phyloP scores from a whole-genome alignment of 2,888 invertebrate species.

The Allacma fusca region DNA sequence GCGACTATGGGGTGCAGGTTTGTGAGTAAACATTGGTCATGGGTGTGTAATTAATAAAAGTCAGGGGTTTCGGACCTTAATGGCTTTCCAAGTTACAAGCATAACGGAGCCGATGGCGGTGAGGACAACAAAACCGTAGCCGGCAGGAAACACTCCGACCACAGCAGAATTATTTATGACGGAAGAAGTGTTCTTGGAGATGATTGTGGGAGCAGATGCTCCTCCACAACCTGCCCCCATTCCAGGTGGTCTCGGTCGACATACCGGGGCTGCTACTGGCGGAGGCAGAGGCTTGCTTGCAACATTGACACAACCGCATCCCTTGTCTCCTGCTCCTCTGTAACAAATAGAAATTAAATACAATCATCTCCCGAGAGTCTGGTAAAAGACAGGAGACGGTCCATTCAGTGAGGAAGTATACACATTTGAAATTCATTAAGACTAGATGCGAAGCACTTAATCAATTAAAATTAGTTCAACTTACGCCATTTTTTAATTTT shows the following conservation, averaged over 20 bases:
- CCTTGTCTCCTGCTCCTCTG: too few relatives aligned
- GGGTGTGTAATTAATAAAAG: slow-evolving; percentile 13
- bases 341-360: too few relatives aligned
- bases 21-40: not conserved
- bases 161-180: not conserved
- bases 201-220: too few relatives aligned
- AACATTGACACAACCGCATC: too few relatives aligned
- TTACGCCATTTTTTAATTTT: slow-evolving; percentile 3
- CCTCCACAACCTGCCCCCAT: not conserved
- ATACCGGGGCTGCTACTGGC: not conserved
- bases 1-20: too few relatives aligned
- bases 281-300: too few relatives aligned
- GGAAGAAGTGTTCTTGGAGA: not conserved
- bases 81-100: slow-evolving; percentile 64
- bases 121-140: slow-evolving; percentile 65
- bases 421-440: not conserved
- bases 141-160: slow-evolving; percentile 60
- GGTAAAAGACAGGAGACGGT: too few relatives aligned
- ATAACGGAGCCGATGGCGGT: slow-evolving; percentile 64
- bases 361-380: too few relatives aligned
- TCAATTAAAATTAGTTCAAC: too few relatives aligned
- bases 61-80: slow-evolving; percentile 60
- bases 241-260: slow-evolving; percentile 13
- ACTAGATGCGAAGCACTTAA: too few relatives aligned
- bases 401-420: too few relatives aligned